Conservation (phyloP, 2,113 vertebrate species). For the Indicator indicator region DNA sequence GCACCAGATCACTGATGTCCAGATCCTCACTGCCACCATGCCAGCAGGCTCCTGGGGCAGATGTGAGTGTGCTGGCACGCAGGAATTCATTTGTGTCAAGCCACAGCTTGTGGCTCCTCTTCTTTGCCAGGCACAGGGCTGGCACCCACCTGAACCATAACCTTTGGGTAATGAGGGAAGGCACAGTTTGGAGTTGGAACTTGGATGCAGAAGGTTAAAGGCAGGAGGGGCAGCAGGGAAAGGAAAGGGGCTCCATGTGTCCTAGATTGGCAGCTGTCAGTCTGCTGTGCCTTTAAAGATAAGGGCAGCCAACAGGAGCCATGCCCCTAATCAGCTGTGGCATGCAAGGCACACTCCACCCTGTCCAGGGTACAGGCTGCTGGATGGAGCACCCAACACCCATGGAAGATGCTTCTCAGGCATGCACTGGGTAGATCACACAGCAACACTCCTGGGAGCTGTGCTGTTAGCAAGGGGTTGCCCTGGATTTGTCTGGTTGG, state of each 20-base stretch:
- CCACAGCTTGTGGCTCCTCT: background rate
- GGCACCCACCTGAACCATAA: accelerated
- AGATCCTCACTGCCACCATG: too few relatives aligned
- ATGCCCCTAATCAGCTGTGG: background rate
- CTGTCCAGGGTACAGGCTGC: background rate
- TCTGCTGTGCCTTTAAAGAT: background rate
- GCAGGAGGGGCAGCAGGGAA: background rate
- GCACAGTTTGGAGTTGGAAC: background rate
- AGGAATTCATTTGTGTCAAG: accelerated
- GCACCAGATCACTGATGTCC: background rate
- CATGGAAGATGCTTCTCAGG: background rate
- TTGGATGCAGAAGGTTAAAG: background rate
- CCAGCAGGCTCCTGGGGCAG: background rate
- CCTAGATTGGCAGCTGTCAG: accelerated
- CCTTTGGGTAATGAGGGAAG: accelerated
- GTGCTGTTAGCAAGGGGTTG: background rate
- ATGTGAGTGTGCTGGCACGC: accelerated
- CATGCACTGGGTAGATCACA: accelerated
- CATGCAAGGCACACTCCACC: accelerated
- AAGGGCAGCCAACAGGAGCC: accelerated
- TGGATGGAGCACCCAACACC: background rate
- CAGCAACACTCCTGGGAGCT: accelerated
- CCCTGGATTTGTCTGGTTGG: background rate
- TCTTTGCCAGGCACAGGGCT: background rate
- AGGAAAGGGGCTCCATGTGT: background rate